Base-by-base conservation (phyloP, 2,797 vertebrate species). In the Leucoraja ocellata region DNA sequence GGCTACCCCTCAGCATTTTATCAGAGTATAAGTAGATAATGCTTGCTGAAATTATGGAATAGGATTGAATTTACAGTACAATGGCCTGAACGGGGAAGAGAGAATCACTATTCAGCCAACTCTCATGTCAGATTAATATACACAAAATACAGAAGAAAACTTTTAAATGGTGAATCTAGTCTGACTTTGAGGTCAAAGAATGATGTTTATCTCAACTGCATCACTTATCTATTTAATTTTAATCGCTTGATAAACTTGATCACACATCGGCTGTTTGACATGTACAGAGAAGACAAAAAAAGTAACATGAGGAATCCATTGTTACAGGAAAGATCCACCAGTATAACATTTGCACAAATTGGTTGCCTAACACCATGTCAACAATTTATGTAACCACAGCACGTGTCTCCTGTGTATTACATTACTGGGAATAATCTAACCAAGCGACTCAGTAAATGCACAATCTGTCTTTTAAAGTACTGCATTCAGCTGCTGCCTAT, bases 391-490 rank as follows among this genome's bases (percentile, higher is more conserved):
- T 92, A 92, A 23, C 71, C 39, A 74, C 71, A 54, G 71, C 71
- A 92, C 71, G 90, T 74, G 36, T 76, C 68, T 76, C 90, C 71
- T 76, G 90, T 92, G 90, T 92, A 92, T 92, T 92, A 92, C 90
- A 92, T 92, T 92, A 76, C 90, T 92, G 90, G 61, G 90, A 46
- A 92, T 92, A 92, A 92, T 92, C 90, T 92, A 92, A 73, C 90
- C 39, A 76, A 92, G 71, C 71, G 90, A 74, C 90, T 74, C 90
- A 76, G 39, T 92, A 92, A 92, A 92, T 92, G 68, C 90, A 92
- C 90, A 92, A 92, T 92, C 90, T 92, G 90, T 76, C 88, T 76
- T 92, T 92, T 92, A 92, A 92, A 92, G 90, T 92, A 76, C 71
- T 92, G 90, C 71, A 92, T 92, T 73, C 90, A 92, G 90, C 39